These are phyloP conservation scores for Dasysyrphus albostriatus DNA, from an alignment of 2,888 invertebrate species.

Conservation along the genomic window DNA sequence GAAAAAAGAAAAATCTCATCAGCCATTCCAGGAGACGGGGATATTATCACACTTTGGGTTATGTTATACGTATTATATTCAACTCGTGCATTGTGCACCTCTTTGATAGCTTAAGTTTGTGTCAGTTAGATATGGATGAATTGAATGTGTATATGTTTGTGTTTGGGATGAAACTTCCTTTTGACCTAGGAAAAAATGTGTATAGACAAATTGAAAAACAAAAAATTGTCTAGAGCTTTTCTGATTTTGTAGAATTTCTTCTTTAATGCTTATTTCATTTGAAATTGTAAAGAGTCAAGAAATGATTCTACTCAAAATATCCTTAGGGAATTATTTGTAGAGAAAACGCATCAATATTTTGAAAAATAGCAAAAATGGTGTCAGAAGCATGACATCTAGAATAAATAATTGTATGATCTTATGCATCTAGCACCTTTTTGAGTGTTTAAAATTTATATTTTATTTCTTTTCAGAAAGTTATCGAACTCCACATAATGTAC, in stretches of 20 bases:
- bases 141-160: conserved; percentile 1
- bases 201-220: conserved; percentile 6
- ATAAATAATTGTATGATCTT: too few species aligned
- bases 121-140: not conserved
- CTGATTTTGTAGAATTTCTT: not conserved
- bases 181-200: conserved; percentile 8
- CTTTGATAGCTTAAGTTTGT: conserved; percentile 34
- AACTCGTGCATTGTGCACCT: conserved; percentile 22
- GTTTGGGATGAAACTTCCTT: conserved; percentile 18
- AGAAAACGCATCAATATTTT: too few species aligned
- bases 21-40: conserved; percentile 1
- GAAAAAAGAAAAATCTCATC: conserved; percentile 15
- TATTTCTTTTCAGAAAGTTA: too few species aligned
- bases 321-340: too few species aligned
- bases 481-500: too few species aligned
- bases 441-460: too few species aligned
- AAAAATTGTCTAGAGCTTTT: conserved; percentile 6
- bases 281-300: not conserved
- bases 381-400: too few species aligned
- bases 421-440: too few species aligned
- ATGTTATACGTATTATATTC: not conserved
- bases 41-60: conserved; percentile 10
- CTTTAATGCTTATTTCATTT: not conserved
- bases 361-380: too few species aligned
- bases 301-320: too few species aligned